Percentiles rank a stretch among this genome's conserved stretches.
These are phyloP conservation scores for Trichosurus vulpecula DNA, from an alignment of 2,797 vertebrate species.

Conservation along the genomic window DNA sequence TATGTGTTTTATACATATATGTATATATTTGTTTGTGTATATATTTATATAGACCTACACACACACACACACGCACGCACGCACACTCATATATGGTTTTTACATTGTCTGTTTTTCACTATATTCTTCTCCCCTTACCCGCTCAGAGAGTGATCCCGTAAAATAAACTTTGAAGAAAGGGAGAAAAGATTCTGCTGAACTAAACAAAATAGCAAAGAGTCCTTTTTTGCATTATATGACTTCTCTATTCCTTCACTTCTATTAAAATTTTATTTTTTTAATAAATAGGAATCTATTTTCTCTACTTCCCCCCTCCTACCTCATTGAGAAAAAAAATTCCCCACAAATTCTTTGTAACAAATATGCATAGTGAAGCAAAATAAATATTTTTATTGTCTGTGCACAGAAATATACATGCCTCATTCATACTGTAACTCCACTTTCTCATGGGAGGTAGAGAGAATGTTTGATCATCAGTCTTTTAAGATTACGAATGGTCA, in stretches of 20 bases:
- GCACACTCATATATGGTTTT: not conserved
- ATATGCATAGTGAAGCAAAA: not conserved
- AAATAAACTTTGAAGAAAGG: not conserved
- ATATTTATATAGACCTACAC: too few species aligned
- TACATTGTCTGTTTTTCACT: not conserved
- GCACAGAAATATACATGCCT: not conserved
- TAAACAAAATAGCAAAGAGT: not conserved
- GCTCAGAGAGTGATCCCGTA: not conserved
- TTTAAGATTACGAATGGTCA: not conserved
- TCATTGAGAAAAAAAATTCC: not conserved
- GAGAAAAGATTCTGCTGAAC: not conserved
- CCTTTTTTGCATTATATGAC: not conserved
- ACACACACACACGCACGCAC: too few species aligned
- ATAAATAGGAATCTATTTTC: not conserved
- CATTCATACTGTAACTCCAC: not conserved
- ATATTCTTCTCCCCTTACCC: not conserved
- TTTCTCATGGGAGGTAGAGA: not conserved
- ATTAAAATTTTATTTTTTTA: not conserved
- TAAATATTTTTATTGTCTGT: not conserved
- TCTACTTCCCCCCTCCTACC: not conserved
- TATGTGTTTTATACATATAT: not conserved
- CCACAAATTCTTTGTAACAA: not conserved
- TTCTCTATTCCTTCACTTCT: not conserved
- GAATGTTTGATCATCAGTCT: not conserved
- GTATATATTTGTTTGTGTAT: too few species aligned